phyloP scores from a whole-genome alignment of 2,888 invertebrate species.

The Sinohyriopsis cumingii region DNA sequence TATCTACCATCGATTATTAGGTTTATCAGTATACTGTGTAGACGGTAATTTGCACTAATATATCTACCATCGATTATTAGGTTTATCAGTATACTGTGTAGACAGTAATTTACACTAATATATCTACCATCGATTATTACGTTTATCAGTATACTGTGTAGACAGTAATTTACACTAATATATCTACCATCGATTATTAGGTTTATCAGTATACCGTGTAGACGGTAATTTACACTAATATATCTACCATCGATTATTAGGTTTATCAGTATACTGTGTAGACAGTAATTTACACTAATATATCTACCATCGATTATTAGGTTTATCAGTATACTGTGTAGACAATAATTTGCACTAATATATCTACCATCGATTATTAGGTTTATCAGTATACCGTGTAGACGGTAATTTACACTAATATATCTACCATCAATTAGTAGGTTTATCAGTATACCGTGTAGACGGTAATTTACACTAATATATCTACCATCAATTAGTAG shows the following conservation, averaged over 20 bases:
- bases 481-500: too few species aligned
- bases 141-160: not conserved
- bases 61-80: too few species aligned
- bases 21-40: not conserved
- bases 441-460: not conserved
- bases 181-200: too few species aligned
- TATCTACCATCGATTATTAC: too few species aligned
- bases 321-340: not conserved
- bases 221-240: not conserved
- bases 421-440: too few species aligned
- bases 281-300: not conserved
- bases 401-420: not conserved
- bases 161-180: not conserved
- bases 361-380: too few species aligned
- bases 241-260: too few species aligned
- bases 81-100: not conserved
- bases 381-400: not conserved
- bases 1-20: too few species aligned
- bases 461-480: not conserved
- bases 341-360: not conserved
- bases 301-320: too few species aligned
- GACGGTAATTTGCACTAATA: not conserved
- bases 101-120: not conserved
- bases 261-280: not conserved
- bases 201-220: not conserved